Evolutionary conservation across 2,888 invertebrate species (phyloP).

Genomic region (Tipula vernalis): DNA sequence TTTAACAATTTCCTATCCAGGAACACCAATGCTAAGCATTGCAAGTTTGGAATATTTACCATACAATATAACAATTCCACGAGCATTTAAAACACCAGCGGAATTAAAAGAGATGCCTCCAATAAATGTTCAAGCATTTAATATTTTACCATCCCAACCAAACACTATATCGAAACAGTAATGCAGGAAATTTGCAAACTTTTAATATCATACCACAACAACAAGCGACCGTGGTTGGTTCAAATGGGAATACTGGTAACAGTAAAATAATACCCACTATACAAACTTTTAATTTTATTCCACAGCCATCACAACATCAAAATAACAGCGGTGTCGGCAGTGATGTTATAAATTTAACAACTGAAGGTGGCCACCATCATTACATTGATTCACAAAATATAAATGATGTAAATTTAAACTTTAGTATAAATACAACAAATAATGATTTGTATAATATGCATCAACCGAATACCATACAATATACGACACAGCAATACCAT

Average conservation of each 20-base stretch:
- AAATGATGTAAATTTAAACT: constrained; percentile 14
- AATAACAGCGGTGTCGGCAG: not conserved
- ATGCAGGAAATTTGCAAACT: not conserved
- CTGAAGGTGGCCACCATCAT: not conserved
- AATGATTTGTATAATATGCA: constrained; percentile 15
- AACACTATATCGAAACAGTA: not conserved
- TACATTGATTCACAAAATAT: constrained; percentile 8
- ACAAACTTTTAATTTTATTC: constrained; percentile 17
- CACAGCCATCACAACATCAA: constrained; percentile 16
- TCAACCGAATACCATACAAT: constrained; percentile 16
- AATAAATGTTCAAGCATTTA: constrained; percentile 16
- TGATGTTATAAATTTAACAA: not conserved
- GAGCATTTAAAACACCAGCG: constrained; percentile 16
- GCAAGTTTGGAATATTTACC: constrained; percentile 17
- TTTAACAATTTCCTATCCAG: constrained; percentile 16
- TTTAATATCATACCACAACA: constrained; percentile 11
- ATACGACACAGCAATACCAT: constrained; percentile 15
- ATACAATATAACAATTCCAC: not conserved
- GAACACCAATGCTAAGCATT: constrained; percentile 18
- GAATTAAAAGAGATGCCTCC: constrained; percentile 16
- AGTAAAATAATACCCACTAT: constrained; percentile 14
- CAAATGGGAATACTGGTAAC: constrained; percentile 8
- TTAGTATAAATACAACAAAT: constrained; percentile 13
- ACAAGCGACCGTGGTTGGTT: constrained; percentile 13
- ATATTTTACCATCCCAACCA: constrained; percentile 13